Evolutionary conservation across 2,113 vertebrate species (phyloP), one percentile per base, ranked within the genome.

Genomic region (Mirounga angustirostris): DNA sequence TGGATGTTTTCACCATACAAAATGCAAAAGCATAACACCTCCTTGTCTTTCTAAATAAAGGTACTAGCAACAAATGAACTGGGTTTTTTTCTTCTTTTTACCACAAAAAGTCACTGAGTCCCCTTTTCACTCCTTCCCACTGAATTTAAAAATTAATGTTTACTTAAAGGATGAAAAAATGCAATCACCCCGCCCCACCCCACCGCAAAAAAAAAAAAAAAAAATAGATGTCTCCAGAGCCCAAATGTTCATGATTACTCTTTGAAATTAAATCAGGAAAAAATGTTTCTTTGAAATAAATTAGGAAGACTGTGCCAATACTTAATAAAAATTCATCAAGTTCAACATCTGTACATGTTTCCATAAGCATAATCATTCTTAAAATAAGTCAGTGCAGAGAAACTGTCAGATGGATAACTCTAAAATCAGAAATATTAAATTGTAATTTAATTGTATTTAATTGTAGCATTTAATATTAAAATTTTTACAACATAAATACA

Each of bases 271-370:
- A 78, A 80, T 63, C 15, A 83, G 10, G 30, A 76, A 97, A 71
- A 50, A 95, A 43, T 79, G 1, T 80, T 95, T 86, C 30, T 85
- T 90, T 96, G 63, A 96, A 95, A 94, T 78, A 67, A 83, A 86
- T 76, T 92, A 83, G 74, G 83, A 97, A 95, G n/a, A 4, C 40
- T 90, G 24, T 94, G 33, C 12, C 59, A 73, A 78, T 46, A 89
- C 30, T 81, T 95, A 97, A 96, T 96, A 89, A 93, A 94, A 94
- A 89, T 36, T 65, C 81, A 95, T 89, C 46, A 95, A 40, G 26
- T 61, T 81, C 59, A 76, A 73, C 43, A 95, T 89, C 65, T 85
- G 61, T 63, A 50, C 14, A n/a, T 73, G 65, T 58, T 93, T 93
- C 63, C 78, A 73, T 86, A 89, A 95, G 21, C 58, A 84, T 80